These are phyloP conservation scores for Triplophysa dalaica DNA, from an alignment of 2,113 vertebrate genomes.

Conservation along the genomic window DNA sequence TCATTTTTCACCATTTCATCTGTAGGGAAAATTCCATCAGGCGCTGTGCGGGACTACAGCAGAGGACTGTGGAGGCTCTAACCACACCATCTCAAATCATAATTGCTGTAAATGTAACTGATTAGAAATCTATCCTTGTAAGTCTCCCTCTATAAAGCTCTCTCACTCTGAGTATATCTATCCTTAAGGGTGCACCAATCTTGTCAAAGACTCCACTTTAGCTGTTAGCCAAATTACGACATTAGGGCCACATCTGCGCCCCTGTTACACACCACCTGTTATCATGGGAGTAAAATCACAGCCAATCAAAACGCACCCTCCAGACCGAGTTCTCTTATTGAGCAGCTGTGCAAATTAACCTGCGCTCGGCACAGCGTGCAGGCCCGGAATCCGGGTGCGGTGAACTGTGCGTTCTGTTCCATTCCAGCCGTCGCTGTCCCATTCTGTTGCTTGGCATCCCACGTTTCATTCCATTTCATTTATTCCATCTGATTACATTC, in stretches of 20 bases:
- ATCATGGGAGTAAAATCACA: constrained; percentile 17
- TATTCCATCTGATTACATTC: constrained; percentile 40
- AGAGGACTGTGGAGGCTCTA: neutral
- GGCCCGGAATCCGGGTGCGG: neutral
- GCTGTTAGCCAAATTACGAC: constrained; percentile 22
- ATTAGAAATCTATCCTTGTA: neutral
- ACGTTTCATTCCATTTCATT: constrained; percentile 35
- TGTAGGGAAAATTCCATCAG: constrained; percentile 7
- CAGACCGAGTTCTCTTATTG: constrained; percentile 2
- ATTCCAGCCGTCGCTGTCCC: neutral
- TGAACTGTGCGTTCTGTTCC: constrained; percentile 8
- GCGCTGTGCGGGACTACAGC: neutral
- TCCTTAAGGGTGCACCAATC: constrained; percentile 28
- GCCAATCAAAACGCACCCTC: constrained; percentile 6
- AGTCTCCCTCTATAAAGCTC: neutral
- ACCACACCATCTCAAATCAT: neutral
- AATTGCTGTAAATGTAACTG: neutral
- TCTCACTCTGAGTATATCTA: neutral
- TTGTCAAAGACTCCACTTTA: constrained; percentile 36
- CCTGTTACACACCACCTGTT: constrained; percentile 21
- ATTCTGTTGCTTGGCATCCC: constrained; percentile 1
- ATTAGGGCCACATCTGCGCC: constrained; percentile 20
- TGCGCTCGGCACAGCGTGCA: constrained; percentile 28
- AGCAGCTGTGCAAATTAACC: constrained; percentile 35
- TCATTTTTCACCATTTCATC: constrained; percentile 34